Evolutionary conservation across 2,888 invertebrate species (phyloP).

Genomic region (Drosophila melanosoma): DNA sequence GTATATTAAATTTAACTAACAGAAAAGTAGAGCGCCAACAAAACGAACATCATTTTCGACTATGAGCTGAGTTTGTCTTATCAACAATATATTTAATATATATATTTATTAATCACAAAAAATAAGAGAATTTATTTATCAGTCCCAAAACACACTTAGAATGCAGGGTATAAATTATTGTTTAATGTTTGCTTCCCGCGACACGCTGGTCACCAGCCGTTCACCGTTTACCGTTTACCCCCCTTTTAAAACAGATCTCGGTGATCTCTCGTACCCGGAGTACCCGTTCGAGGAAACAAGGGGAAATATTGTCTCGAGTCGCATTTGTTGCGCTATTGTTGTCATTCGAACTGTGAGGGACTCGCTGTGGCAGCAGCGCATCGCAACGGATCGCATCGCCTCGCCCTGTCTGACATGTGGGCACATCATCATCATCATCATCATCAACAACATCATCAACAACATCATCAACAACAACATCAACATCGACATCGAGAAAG

Average conservation of each 20-base stretch:
- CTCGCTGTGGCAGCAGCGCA: slow-evolving; percentile 10
- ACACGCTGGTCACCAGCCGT: slow-evolving; percentile 16
- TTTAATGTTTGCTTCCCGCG: slow-evolving; percentile 17
- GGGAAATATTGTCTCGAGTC: slow-evolving; percentile 79
- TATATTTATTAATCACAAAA: background rate
- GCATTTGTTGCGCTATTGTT: slow-evolving; percentile 72
- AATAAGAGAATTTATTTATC: background rate
- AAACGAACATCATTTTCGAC: background rate
- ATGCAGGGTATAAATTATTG: slow-evolving; percentile 44
- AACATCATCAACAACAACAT: slow-evolving; percentile 15
- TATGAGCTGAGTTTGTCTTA: background rate
- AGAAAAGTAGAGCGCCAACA: background rate
- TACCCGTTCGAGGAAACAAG: slow-evolving; percentile 68
- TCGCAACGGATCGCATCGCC: slow-evolving; percentile 14
- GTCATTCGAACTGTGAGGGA: slow-evolving; percentile 51
- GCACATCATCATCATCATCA: slow-evolving; percentile 40
- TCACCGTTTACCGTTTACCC: slow-evolving; percentile 22
- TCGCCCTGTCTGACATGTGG: slow-evolving; percentile 55
- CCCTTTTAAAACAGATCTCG: slow-evolving; percentile 29
- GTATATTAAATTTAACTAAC: background rate
- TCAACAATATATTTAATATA: background rate
- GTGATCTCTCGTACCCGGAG: slow-evolving; percentile 10
- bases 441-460: slow-evolving; percentile 17
- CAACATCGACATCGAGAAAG: slow-evolving; percentile 32
- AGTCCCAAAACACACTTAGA: background rate